phyloP scores from a whole-genome alignment of 2,888 invertebrate species.

The Dasysyrphus albostriatus region DNA sequence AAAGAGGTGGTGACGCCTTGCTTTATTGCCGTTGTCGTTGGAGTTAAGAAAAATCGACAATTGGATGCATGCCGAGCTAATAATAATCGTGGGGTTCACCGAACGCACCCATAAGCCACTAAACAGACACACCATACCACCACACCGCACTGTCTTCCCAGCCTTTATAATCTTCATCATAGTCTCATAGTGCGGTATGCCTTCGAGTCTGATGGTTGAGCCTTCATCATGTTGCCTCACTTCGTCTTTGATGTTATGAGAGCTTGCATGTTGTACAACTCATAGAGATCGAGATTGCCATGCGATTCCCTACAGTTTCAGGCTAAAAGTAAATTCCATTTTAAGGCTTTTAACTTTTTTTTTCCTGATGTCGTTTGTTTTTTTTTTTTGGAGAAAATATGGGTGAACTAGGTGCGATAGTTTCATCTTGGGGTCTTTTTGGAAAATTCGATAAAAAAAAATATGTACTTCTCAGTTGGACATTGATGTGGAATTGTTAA shows the following conservation, averaged over 20 bases:
- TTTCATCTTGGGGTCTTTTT: conserved; percentile 66
- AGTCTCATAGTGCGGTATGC: conserved; percentile 16
- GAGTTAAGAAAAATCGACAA: conserved; percentile 59
- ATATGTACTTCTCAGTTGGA: conserved; percentile 69
- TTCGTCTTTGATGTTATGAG: conserved; percentile 29
- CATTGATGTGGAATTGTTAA: conserved; percentile 56
- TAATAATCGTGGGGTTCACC: conserved; percentile 84
- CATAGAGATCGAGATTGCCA: conserved; percentile 12
- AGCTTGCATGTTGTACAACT: conserved; percentile 52
- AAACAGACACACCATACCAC: conserved; percentile 26
- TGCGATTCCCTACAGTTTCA: conserved; percentile 48
- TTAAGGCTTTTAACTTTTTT: conserved; percentile 12
- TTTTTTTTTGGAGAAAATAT: conserved; percentile 49
- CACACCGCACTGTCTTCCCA: neutral
- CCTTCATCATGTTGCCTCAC: conserved; percentile 34
- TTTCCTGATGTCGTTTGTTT: neutral
- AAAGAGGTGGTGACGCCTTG: neutral
- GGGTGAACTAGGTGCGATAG: conserved; percentile 74
- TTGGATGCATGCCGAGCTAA: conserved; percentile 78
- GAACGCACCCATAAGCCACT: conserved; percentile 84
- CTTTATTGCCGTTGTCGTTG: neutral
- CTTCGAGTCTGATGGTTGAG: conserved; percentile 1
- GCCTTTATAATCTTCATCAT: neutral
- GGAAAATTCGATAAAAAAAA: conserved; percentile 18
- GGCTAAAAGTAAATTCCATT: conserved; percentile 51